A percentile compares a stretch with the other conserved stretches of the same genome.
These are phyloP conservation scores for Cotesia glomerata DNA, from an alignment of 1,140 invertebrate genomes.

Conservation along the genomic window DNA sequence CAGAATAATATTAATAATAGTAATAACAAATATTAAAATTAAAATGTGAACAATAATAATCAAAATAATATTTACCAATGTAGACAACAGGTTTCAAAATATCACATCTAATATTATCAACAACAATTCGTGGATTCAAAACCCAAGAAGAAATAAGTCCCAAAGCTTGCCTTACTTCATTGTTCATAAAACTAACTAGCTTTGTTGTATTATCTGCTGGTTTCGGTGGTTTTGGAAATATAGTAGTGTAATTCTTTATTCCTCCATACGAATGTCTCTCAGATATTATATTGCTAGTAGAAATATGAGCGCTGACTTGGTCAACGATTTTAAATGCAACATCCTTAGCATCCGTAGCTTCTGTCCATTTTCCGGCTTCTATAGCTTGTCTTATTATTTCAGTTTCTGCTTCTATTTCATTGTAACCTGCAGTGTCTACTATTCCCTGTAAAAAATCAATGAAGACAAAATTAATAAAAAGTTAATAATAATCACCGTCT, in stretches of 20 bases:
- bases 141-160: slow-evolving; percentile 69
- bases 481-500: too few species aligned
- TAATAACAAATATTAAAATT: neutral
- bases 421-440: neutral
- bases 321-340: too few species aligned
- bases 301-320: too few species aligned
- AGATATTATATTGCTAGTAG: neutral
- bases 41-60: neutral
- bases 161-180: slow-evolving; percentile 69
- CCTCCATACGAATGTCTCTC: too few species aligned
- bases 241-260: too few species aligned
- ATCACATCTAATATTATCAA: slow-evolving; percentile 70
- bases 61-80: slow-evolving; percentile 62
- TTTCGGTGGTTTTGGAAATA: too few species aligned
- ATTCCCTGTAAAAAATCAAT: slow-evolving; percentile 1
- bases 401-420: neutral
- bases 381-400: neutral
- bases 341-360: neutral
- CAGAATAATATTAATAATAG: neutral
- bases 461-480: too few species aligned
- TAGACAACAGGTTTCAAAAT: slow-evolving; percentile 86
- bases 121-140: slow-evolving; percentile 68
- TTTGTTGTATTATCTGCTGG: neutral
- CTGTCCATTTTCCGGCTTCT: neutral
- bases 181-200: slow-evolving; percentile 74